A percentile compares a stretch with the other conserved stretches of the same genome.
These are phyloP conservation scores for Cordilura impudica DNA, from an alignment of 2,888 invertebrate genomes.

Conservation along the genomic window DNA sequence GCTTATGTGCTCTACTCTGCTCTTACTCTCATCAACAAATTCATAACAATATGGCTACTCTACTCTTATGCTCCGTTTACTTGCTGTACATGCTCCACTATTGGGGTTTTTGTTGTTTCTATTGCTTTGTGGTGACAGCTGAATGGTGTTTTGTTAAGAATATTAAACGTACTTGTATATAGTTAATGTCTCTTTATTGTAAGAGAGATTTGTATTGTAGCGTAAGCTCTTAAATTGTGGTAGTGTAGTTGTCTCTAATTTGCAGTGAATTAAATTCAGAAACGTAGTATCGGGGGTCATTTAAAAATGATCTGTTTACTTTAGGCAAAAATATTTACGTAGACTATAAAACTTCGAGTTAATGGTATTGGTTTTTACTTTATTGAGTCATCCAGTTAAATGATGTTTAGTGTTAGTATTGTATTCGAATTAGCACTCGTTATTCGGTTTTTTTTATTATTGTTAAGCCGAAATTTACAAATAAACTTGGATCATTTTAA, in stretches of 20 bases:
- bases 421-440: no score
- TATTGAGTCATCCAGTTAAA: no score
- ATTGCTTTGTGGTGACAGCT: not conserved
- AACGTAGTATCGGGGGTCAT: no score
- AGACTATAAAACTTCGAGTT: no score
- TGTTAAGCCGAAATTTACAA: no score
- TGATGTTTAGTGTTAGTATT: no score
- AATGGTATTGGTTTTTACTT: no score
- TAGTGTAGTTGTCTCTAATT: not conserved
- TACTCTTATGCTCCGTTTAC: not conserved
- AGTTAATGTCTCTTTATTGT: slow-evolving; percentile 3
- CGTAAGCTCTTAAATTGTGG: slow-evolving; percentile 14
- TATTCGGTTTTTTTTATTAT: no score
- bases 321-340: no score
- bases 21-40: slow-evolving; percentile 10
- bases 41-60: not conserved
- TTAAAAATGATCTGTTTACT: no score
- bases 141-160: not conserved
- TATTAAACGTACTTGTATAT: not conserved
- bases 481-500: no score
- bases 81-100: not conserved
- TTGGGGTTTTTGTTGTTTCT: not conserved
- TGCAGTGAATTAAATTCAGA: not conserved
- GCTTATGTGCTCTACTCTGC: not conserved
- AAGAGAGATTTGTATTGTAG: slow-evolving; percentile 6